phyloP scores from a whole-genome alignment of 2,797 vertebrate genomes.

The Dipus sagitta region DNA sequence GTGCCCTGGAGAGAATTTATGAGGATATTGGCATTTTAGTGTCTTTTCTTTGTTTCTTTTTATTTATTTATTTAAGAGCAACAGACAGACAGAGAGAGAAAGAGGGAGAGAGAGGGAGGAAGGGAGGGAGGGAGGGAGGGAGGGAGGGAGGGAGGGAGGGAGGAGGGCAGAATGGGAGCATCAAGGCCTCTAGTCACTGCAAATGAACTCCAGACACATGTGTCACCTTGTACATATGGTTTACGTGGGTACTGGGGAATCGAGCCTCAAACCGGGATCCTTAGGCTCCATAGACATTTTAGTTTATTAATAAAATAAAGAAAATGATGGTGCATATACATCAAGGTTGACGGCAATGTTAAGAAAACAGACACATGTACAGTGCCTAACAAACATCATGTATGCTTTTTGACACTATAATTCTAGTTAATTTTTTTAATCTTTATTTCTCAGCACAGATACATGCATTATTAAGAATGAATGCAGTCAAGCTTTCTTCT shows the following conservation, averaged over 20 bases:
- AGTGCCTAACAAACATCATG: neutral
- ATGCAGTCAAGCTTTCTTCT: neutral
- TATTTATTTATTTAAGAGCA: too few relatives aligned
- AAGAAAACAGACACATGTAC: neutral
- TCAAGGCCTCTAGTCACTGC: too few relatives aligned
- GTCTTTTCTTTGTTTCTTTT: neutral
- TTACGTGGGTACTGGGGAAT: too few relatives aligned
- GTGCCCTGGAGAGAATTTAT: neutral
- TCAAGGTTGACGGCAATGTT: neutral
- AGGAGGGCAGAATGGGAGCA: too few relatives aligned
- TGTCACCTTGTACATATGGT: too few relatives aligned
- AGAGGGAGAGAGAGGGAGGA: too few relatives aligned
- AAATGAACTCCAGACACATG: too few relatives aligned
- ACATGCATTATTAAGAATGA: neutral
- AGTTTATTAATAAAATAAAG: neutral
- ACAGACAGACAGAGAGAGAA: too few relatives aligned
- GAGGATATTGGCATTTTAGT: neutral
- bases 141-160: too few relatives aligned
- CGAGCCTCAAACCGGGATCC: too few relatives aligned
- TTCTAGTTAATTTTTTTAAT: constrained; percentile 4
- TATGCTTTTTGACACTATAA: neutral
- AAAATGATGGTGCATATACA: neutral
- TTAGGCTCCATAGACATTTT: too few relatives aligned
- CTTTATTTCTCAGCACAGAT: constrained; percentile 7
- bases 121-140: too few relatives aligned